Evolutionary conservation across 2,797 vertebrate species (phyloP).

Genomic region (Sebastes vulpes): DNA sequence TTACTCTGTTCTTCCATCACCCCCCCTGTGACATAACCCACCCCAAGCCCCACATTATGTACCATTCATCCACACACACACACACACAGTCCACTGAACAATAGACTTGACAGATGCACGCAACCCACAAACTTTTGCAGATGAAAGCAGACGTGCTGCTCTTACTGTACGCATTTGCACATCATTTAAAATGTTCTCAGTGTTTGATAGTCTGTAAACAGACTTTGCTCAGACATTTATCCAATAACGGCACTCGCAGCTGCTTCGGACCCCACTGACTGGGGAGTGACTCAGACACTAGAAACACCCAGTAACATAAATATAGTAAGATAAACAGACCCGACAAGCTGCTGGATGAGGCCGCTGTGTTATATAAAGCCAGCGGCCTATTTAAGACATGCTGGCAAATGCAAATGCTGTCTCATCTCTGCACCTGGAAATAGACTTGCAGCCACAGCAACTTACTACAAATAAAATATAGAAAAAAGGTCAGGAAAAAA

Average conservation of each 20-base stretch:
- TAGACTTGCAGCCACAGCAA: conserved; percentile 32
- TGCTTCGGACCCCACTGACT: conserved; percentile 31
- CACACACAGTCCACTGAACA: conserved; percentile 39
- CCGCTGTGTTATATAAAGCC: conserved; percentile 63
- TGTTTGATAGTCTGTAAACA: background rate
- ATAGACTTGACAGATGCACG: conserved; percentile 42
- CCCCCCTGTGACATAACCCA: conserved; percentile 47
- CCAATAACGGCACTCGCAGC: conserved; percentile 28
- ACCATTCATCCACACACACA: conserved; percentile 26
- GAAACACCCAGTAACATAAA: conserved; percentile 61
- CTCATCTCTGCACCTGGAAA: conserved; percentile 33
- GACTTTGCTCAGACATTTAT: conserved; percentile 5
- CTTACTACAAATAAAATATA: background rate
- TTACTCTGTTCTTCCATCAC: conserved; percentile 54
- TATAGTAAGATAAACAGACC: conserved; percentile 69
- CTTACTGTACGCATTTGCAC: background rate
- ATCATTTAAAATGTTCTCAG: background rate
- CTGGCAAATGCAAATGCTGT: conserved; percentile 19
- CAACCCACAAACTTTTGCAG: conserved; percentile 29
- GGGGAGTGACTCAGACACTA: conserved; percentile 32
- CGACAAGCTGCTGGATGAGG: conserved; percentile 52
- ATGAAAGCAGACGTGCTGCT: conserved; percentile 6
- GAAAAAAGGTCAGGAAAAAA: background rate
- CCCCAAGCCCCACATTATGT: conserved; percentile 28
- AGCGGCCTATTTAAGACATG: conserved; percentile 54